Evolutionary conservation across 2,888 invertebrate genomes (phyloP), one percentile per base, ranked within the genome.

Genomic region (Lithophane semibrunnea): DNA sequence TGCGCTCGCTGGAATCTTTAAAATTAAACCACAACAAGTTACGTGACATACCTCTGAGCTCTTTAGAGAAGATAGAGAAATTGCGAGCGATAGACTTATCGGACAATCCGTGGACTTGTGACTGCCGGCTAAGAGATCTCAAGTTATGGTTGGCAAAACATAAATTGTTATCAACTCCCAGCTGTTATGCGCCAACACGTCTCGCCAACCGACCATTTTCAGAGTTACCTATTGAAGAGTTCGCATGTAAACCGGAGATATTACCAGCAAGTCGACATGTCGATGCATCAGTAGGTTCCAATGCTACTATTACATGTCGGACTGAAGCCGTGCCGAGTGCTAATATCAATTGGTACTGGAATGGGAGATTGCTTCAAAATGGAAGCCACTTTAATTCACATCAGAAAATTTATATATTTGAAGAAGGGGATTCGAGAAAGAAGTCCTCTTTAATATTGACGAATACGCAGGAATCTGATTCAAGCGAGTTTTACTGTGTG

Each of bases 91-190:
- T 99, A 82, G 98, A 98, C 91, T 95, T 99, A 85, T 98, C 99
- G 85, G 98, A 98, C 86, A 99, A 99, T 94, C 98, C 98, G 0
- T 99, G 99, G 99, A 97, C 98, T 82, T 99, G 99, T 92, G 99
- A 99, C 92, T 99, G 99, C 91, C 97, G 98, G 44, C 93, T 99
- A 78, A 97, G 99, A 70, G 98, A 98, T 79, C 97, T 98, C 79
- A 98, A 98, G 92, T 97, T 98, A 88, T 99, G 99, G 99, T 95
- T 99, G 83, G 97, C 97, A 71, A 97, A 98, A 90, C 97, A 98
- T 87, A 98, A 98, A 91, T 97, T 98, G 88, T 97, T 98, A n/a
- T 97, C 98, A 73, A 97, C 98, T 10, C 98, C 99, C 0, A 95
- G 97, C 44, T 99, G 99, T 91, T 97, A 97, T 37, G 97, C 98